phyloP scores from a whole-genome alignment of 2,888 invertebrate species.

The Euspilapteryx auroguttella region DNA sequence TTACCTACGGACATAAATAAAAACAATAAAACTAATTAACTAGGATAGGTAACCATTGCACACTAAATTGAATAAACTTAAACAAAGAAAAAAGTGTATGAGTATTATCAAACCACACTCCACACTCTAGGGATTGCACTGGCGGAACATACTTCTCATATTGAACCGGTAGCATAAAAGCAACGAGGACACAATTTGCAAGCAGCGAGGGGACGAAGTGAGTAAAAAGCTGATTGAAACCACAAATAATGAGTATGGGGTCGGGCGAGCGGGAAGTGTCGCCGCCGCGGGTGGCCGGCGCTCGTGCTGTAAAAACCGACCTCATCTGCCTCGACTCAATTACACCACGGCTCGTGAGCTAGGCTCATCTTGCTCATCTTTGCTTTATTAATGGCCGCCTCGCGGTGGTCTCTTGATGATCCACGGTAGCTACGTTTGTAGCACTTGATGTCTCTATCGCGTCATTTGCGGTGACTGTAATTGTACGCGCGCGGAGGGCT shows the following conservation, averaged over 20 bases:
- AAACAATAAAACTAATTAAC: background rate
- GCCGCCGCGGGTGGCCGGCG: constrained; percentile 47
- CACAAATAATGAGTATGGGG: constrained; percentile 48
- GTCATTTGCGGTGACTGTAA: background rate
- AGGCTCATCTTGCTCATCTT: no score
- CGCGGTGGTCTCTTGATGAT: constrained; percentile 23
- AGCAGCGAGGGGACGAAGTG: constrained; percentile 38
- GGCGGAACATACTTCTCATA: no score
- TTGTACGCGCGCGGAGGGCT: background rate
- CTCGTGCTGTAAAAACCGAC: constrained; percentile 56
- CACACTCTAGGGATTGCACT: no score
- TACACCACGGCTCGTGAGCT: constrained; percentile 29
- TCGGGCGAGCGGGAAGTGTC: constrained; percentile 17
- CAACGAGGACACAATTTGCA: constrained; percentile 15
- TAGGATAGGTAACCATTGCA: no score
- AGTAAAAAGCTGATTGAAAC: constrained; percentile 54
- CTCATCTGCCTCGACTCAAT: constrained; percentile 50
- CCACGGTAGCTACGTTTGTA: constrained; percentile 14
- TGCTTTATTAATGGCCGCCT: constrained; percentile 36
- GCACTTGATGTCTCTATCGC: constrained; percentile 23
- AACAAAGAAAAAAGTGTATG: no score
- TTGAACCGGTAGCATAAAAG: no score
- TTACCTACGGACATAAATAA: background rate
- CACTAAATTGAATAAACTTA: no score
- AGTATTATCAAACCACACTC: no score